Evolutionary conservation across 2,888 invertebrate genomes (phyloP), one percentile per base, ranked within the genome.

Genomic region (Tachina fera): DNA sequence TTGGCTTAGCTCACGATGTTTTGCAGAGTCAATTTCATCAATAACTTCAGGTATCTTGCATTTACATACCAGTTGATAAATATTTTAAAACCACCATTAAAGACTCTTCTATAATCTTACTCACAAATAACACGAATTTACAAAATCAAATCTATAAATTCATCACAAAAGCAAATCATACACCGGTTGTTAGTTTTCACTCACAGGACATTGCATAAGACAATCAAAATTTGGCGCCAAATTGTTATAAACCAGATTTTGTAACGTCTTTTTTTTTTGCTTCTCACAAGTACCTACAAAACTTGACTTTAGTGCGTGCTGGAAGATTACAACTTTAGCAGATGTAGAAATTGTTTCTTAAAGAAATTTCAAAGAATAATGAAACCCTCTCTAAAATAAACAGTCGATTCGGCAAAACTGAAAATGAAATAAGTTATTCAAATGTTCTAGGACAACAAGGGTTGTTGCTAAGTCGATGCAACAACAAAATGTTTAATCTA

Each of bases 231-330:
- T 83, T 71, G 65, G 79, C 79, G 83, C 75, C 65, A 72, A 79
- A 75, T 58, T 31, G 10, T 49, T 31, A 45, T 74, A 75, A 72
- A 45, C 70, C 58, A 19, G 65, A 63, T 65, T 68, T 79, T 77
- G 77, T 86, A 86, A 86, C 86, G 86, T 72, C 71, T 83, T 83
- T 83, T 84, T 72, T 51, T 19, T 74, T 68, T n/a, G n/a, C 2
- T 31, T 31, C 31, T 31, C 53, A 67, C 11, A 13, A n/a, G 14
- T 65, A 60, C 9, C 58, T 56, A 65, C 16, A 51, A 72, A 51
- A 49, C 41, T 49, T n/a, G 61, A 22, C 5, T 3, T 19, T 68
- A 43, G 78, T 79, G 79, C 83, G 83, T 76, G 83, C 76, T 76
- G 71, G 63, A 41, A 58, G 11, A 77, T 63, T 13, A 82, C 22